Evolutionary conservation across 1,140 invertebrate species (phyloP).

Genomic region (Aphelenchoides avenae): DNA sequence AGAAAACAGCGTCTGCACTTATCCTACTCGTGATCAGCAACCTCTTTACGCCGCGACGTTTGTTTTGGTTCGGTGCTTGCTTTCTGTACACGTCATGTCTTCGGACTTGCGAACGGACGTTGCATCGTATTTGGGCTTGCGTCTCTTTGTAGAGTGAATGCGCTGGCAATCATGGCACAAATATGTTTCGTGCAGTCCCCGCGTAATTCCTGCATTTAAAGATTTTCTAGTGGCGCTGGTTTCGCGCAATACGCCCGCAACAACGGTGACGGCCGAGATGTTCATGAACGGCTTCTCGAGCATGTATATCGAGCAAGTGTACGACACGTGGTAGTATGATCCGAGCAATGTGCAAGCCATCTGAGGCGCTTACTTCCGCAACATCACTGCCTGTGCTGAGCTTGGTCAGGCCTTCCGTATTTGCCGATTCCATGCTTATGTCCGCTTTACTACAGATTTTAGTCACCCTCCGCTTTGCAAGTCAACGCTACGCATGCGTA

Average conservation of each 20-base stretch:
- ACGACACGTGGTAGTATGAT: constrained; percentile 88
- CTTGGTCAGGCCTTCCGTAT: constrained; percentile 66
- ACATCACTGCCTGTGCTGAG: constrained; percentile 76
- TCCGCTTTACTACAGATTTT: background rate
- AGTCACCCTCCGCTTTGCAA: constrained; percentile 59
- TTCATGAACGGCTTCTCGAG: constrained; percentile 72
- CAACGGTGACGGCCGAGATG: constrained; percentile 55
- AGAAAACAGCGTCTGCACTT: too few species aligned
- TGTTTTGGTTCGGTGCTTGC: too few species aligned
- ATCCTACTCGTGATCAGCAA: too few species aligned
- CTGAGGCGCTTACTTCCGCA: constrained; percentile 88
- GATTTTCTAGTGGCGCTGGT: too few species aligned
- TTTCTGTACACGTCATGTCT: too few species aligned
- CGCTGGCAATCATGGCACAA: too few species aligned
- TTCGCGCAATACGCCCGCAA: background rate
- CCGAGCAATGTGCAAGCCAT: constrained; percentile 95
- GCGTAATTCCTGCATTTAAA: too few species aligned
- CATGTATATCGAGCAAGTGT: constrained; percentile 95
- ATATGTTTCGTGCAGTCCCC: too few species aligned
- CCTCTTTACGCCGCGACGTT: too few species aligned
- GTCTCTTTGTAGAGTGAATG: too few species aligned
- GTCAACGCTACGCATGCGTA: constrained; percentile 34
- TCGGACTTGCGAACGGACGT: too few species aligned
- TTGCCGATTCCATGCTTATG: constrained; percentile 64
- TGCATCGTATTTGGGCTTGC: too few species aligned